Evolutionary conservation across 1,140 invertebrate genomes (phyloP).

Genomic region (Daktulosphaira vitifoliae): DNA sequence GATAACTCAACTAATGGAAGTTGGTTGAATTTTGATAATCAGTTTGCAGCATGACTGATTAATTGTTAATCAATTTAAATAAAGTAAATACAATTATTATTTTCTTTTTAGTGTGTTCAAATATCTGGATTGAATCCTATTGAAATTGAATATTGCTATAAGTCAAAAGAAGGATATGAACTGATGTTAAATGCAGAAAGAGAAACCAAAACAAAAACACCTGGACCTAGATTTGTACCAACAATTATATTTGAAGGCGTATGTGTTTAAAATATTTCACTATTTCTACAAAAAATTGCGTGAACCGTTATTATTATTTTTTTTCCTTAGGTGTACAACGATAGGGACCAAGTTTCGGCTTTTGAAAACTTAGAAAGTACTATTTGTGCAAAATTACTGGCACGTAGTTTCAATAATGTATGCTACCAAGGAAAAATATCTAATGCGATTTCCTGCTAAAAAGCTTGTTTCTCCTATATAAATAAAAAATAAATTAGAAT

Average conservation of each 20-base stretch:
- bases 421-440: background rate
- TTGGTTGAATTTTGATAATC: no score
- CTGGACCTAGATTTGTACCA: conserved; percentile 3
- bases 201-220: conserved; percentile 1
- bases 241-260: conserved; percentile 19
- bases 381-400: background rate
- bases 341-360: background rate
- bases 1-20: no score
- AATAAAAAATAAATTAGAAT: no score
- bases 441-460: no score
- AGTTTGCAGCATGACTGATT: no score
- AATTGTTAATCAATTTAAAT: no score
- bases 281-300: background rate
- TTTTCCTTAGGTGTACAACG: background rate
- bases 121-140: background rate
- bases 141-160: background rate
- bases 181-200: conserved; percentile 8
- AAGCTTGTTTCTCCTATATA: no score
- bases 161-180: background rate
- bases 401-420: background rate
- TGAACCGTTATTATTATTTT: background rate
- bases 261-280: background rate
- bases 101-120: conserved; percentile 15
- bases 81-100: no score
- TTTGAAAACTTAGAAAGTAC: background rate